A percentile compares a stretch with the other conserved stretches of the same genome.
Evolutionary conservation across 1,140 invertebrate species (phyloP).

Genomic region (Piezodorus guildinii): DNA sequence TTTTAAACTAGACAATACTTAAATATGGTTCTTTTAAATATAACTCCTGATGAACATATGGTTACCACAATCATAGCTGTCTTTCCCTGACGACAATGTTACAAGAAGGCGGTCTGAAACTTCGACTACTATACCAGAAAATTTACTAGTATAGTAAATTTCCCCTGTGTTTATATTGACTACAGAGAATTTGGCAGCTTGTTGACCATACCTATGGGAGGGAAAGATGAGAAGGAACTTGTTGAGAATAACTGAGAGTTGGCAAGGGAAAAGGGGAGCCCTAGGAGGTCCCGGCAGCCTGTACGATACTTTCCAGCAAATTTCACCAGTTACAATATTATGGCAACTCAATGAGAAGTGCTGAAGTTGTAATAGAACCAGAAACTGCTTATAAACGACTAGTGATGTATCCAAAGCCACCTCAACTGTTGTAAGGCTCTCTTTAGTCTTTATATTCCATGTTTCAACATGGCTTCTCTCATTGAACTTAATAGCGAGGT

Average conservation of each 20-base stretch:
- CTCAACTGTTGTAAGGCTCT: background rate
- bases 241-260: background rate
- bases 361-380: background rate
- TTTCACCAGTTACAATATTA: background rate
- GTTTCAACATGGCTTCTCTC: background rate
- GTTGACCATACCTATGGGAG: background rate
- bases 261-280: background rate
- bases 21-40: background rate
- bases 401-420: background rate
- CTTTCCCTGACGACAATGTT: background rate
- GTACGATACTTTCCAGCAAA: background rate
- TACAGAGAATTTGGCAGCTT: background rate
- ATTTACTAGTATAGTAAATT: background rate
- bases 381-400: background rate
- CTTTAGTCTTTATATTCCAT: background rate
- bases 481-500: background rate
- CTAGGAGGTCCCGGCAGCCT: background rate
- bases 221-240: background rate
- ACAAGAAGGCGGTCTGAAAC: conserved; percentile 6
- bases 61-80: background rate
- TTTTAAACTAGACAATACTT: no score
- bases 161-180: background rate
- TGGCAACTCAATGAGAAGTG: background rate
- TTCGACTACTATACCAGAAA: background rate
- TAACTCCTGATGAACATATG: background rate